phyloP scores from a whole-genome alignment of 2,888 invertebrate species.

The Drosophila greeni region DNA sequence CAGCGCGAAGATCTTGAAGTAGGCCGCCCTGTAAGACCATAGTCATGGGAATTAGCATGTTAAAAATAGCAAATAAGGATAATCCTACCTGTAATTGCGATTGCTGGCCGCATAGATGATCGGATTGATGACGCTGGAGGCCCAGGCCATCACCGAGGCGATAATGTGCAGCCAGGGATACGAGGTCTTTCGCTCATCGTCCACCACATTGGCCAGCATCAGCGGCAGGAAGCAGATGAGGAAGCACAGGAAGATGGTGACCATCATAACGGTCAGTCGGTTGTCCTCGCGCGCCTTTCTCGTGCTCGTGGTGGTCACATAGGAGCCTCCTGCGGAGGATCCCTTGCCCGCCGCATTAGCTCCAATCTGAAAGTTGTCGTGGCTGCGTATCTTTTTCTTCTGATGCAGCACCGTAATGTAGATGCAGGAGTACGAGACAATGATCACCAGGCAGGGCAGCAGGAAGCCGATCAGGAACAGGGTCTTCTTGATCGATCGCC shows the following conservation, averaged over 20 bases:
- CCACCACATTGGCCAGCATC: constrained; percentile 92
- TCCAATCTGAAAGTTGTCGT: constrained; percentile 79
- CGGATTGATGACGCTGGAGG: constrained; percentile 93
- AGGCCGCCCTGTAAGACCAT: constrained; percentile 70
- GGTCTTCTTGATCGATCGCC: constrained; percentile 89
- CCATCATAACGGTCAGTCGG: constrained; percentile 91
- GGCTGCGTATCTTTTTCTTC: constrained; percentile 85
- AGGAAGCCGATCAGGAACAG: constrained; percentile 90
- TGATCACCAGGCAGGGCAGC: constrained; percentile 90
- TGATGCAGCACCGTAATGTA: constrained; percentile 88
- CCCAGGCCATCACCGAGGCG: constrained; percentile 92
- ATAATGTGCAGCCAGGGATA: constrained; percentile 89
- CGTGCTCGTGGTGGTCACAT: constrained; percentile 72
- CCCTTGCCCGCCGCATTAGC: constrained; percentile 55
- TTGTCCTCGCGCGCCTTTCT: constrained; percentile 82
- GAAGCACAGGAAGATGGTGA: constrained; percentile 92
- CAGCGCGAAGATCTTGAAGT: constrained; percentile 76
- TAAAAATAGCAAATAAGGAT: neutral
- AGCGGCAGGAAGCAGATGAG: constrained; percentile 91
- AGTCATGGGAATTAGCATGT: neutral
- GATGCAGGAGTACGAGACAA: constrained; percentile 91
- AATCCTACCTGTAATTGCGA: constrained; percentile 84
- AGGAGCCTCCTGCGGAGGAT: constrained; percentile 70
- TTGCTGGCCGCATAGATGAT: constrained; percentile 94
- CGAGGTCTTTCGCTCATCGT: constrained; percentile 84